Evolutionary conservation across 2,113 vertebrate genomes (phyloP), one percentile per base, ranked within the genome.

Genomic region (Neoarius graeffei): DNA sequence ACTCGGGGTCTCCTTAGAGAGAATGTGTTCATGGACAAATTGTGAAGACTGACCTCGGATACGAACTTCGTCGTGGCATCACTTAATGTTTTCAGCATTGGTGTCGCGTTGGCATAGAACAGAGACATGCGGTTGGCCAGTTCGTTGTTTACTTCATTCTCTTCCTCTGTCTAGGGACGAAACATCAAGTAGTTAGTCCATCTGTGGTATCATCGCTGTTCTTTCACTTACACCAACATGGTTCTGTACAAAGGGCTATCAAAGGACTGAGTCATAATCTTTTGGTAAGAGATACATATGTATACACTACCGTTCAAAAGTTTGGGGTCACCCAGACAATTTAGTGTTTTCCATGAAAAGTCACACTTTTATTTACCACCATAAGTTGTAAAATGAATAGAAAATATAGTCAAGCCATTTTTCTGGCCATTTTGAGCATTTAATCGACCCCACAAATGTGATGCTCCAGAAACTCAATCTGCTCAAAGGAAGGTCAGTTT

Each of bases 91-190:
- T 97, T 98, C 92, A 98, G 93, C 97, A 98, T 97, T 1, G 97
- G 97, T 0, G 97, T 98, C 86, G 97, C 97, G 92, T 97, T 96
- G 83, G 97, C 97, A 25, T 98, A 98, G 92, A 98, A 98, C 30
- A 98, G 95, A 90, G 97, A 98, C 97, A 98, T 98, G 89, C 97
- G 95, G 91, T 98, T 98, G 90, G 97, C 97, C 96, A 98, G 96
- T 92, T 98, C 97, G 10, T 97, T 98, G 92, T 98, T 97, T 27
- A 98, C 97, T 92, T 98, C 97, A 82, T 96, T 97, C 91, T 97
- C 96, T 88, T 97, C 96, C 91, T 96, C 96, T 93, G 97, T 93
- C 97, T 97, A 92, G 83, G 92, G 89, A 83, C 27, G 83, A 27
- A 90, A 84, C n/a, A 83, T 25, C 23, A 19, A 23, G 23, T 23